Base-by-base conservation (phyloP, 2,797 vertebrate genomes). In the Clarias fuscus region DNA sequence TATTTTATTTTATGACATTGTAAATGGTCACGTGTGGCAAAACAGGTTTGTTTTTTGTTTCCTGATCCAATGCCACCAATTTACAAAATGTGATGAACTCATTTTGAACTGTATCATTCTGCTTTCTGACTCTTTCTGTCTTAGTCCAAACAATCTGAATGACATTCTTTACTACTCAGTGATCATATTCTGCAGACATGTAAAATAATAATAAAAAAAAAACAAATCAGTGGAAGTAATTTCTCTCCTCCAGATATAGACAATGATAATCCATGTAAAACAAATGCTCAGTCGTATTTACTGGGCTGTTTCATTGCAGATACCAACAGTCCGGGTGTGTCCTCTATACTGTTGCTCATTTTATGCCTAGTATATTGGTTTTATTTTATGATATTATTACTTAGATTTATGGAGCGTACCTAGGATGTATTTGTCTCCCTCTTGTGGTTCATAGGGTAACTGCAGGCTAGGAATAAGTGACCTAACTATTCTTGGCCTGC, bases 371-470 rank as follows among this genome's bases (percentile, higher is more conserved):
- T 43, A 53, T 15, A 81, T 30, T 37, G 17, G 20, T 65, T 27
- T 48, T 48, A 48, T 13, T 48, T 53, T 53, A 53, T 53, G 48
- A 13, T 13, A 53, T 53, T 53, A 13, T 53, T 53, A 53, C 48
- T 53, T 65, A 58, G 27, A 15, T 58, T 37, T 65, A 15, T 18
- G 11, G 59, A 65, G 27, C 37, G 27, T 6, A n/a, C 53, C 73
- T n/a, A 7, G 18, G 2, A 5, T 53, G 33, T 67, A 37, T 76
- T 80, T 87, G 88, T 59, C 82, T 27, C 90, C 91, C 90, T 86
- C 92, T 59, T 71, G 91, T 92, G 93, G 89, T 30, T 1, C 68
- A 43, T 10, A 14, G 15, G 59, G 73, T 86, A 83, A 89, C 33
- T 86, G 90, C 11, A 88, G 33, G 62, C 20, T 18, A 76, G 1